Percentiles rank a stretch among this genome's conserved stretches.
phyloP scores from a whole-genome alignment of 64 coral and sea anemone genomes.

The Anthopleura sola region DNA sequence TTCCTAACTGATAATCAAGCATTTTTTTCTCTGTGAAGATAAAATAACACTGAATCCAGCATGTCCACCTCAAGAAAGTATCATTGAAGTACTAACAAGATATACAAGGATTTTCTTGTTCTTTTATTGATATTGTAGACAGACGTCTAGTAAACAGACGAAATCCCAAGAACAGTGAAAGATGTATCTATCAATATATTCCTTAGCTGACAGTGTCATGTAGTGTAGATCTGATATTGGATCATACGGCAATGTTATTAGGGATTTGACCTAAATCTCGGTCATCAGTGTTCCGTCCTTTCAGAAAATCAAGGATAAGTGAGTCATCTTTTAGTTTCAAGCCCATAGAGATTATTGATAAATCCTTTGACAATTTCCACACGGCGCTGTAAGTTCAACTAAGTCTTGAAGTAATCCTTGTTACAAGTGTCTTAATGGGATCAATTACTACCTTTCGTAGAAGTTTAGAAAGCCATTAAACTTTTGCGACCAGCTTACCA shows the following conservation, averaged over 20 bases:
- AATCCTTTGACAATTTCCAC: neutral
- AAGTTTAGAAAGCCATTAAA: neutral
- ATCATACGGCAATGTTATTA: neutral
- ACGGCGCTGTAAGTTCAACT: neutral
- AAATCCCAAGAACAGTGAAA: neutral
- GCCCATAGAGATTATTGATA: neutral
- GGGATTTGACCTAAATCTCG: constrained; percentile 4
- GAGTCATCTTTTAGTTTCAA: neutral
- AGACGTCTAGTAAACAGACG: neutral
- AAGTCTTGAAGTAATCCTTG: neutral
- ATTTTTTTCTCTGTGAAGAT: too few species aligned
- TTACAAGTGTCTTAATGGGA: neutral
- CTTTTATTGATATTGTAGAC: neutral
- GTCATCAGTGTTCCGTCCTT: neutral
- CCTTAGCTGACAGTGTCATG: too few species aligned
- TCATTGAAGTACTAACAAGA: too few species aligned
- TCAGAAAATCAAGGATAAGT: neutral
- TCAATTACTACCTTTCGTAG: neutral
- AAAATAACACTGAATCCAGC: too few species aligned
- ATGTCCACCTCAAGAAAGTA: too few species aligned
- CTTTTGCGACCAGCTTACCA: neutral
- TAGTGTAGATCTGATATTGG: neutral
- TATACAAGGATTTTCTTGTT: neutral
- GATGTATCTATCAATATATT: too few species aligned
- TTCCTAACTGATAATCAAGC: too few species aligned